These are phyloP conservation scores for Hesperia comma DNA, from an alignment of 2,888 invertebrate genomes.

Conservation along the genomic window DNA sequence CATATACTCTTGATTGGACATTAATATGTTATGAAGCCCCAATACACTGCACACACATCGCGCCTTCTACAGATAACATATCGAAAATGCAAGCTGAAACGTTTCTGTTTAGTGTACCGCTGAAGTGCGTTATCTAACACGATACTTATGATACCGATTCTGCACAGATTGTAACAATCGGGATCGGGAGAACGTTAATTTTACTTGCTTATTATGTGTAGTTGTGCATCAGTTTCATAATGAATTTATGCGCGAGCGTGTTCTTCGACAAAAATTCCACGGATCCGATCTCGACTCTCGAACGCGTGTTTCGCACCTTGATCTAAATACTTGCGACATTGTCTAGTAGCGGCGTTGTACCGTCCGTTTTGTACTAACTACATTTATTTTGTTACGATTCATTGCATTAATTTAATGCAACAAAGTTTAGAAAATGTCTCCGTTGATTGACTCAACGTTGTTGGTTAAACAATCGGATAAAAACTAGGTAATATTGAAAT, in stretches of 20 bases:
- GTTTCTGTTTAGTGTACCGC: constrained; percentile 10
- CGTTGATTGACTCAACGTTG: not conserved
- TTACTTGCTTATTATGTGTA: constrained; percentile 48
- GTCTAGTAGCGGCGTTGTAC: constrained; percentile 70
- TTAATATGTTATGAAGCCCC: constrained; percentile 16
- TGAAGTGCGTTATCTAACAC: constrained; percentile 22
- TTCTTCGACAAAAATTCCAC: constrained; percentile 78
- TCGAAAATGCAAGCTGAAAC: constrained; percentile 18
- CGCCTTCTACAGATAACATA: constrained; percentile 22
- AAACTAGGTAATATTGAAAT: constrained; percentile 4
- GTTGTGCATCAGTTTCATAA: constrained; percentile 62
- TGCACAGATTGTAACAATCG: constrained; percentile 4
- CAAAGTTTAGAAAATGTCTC: constrained; percentile 10
- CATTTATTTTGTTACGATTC: constrained; percentile 27
- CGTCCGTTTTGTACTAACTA: constrained; percentile 59
- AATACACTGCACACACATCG: constrained; percentile 1
- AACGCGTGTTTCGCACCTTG: constrained; percentile 82
- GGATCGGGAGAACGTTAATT: constrained; percentile 8
- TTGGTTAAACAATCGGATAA: not conserved
- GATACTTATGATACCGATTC: not conserved
- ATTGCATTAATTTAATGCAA: constrained; percentile 15
- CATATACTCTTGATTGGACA: constrained; percentile 40
- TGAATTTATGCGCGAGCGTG: constrained; percentile 69
- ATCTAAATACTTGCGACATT: constrained; percentile 83
- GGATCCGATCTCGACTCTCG: constrained; percentile 77